Conservation (phyloP, 2,888 invertebrate genomes). For the Ligdia adustata region DNA sequence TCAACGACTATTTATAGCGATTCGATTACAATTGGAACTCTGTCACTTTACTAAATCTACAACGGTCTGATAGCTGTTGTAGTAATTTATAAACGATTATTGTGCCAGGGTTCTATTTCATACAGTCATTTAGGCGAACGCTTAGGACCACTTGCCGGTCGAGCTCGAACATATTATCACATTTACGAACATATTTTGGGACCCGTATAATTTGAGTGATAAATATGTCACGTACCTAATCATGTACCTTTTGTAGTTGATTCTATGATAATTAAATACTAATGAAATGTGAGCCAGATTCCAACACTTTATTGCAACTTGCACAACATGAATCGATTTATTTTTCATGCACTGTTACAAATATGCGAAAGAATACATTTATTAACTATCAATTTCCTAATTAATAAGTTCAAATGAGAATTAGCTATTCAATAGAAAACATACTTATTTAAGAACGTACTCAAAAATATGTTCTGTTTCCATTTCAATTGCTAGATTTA, state of each 20-base stretch:
- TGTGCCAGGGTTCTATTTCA: conserved; percentile 31
- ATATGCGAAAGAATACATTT: too few species aligned
- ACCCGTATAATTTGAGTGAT: conserved; percentile 68
- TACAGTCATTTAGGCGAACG: conserved; percentile 67
- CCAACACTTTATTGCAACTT: conserved; percentile 65
- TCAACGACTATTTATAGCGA: conserved; percentile 64
- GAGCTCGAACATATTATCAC: conserved; percentile 71
- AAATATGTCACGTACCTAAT: conserved; percentile 41
- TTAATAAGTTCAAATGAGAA: too few species aligned
- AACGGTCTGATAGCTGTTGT: neutral
- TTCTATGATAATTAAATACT: conserved; percentile 25
- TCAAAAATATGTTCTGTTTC: too few species aligned
- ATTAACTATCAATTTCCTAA: too few species aligned
- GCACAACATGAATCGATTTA: conserved; percentile 58
- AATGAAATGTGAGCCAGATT: conserved; percentile 61
- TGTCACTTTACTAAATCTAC: conserved; percentile 25
- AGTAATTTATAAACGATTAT: neutral
- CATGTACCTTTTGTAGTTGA: conserved; percentile 27
- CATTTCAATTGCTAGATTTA: too few species aligned
- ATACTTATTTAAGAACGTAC: too few species aligned
- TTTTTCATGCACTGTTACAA: conserved; percentile 27
- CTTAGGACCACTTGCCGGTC: conserved; percentile 71
- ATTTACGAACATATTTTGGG: conserved; percentile 68
- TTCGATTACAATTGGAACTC: conserved; percentile 45
- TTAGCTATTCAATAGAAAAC: too few species aligned